Base-by-base conservation (phyloP, 2,888 invertebrate species). In the Eristalinus aeneus region DNA sequence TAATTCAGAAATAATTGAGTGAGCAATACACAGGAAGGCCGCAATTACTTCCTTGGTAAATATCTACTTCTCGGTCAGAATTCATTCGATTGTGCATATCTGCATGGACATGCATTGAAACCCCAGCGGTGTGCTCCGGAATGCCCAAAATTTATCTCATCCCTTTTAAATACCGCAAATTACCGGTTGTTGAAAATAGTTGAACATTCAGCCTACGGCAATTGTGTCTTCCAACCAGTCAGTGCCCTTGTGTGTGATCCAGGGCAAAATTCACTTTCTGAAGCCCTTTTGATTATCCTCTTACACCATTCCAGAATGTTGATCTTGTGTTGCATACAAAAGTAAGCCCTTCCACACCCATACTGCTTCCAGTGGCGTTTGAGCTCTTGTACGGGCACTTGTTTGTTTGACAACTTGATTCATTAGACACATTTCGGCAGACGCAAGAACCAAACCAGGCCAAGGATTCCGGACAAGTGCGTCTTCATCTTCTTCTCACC, bases 401-500 rank as follows among this genome's bases (percentile, higher is more conserved):
- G 76, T 69, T 68, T 76, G 54, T 63, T 69, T 61, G 61, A 68
- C 68, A 76, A 76, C 61, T 76, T 76, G 68, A 76, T 76, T 67
- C 61, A 76, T 68, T 76, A 68, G 68, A 63, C 68, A 67, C 60
- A 76, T 53, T 61, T 68, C 61, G 68, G 36, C 23, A 8, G 16
- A n/a, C 31, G 60, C 46, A 53, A 60, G 67, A 68, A 53, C 58
- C 22, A 75, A 68, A 53, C 46, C 16, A 5, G 23, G 31, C 54
- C n/a, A 56, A 10, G 6, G 34, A 39, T 22, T 27, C 5, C 31
- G 60, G 46, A 27, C 61, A 53, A 71, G 68, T 72, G 73, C 79
- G 63, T 79, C 67, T 79, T 73, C 67, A 79, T 79, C 54, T 80
- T 80, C 80, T 75, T 80, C 80, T 75, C 80, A 80, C 80, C 64